Base-by-base conservation (phyloP, 2,888 invertebrate species). In the Caprella mutica region DNA sequence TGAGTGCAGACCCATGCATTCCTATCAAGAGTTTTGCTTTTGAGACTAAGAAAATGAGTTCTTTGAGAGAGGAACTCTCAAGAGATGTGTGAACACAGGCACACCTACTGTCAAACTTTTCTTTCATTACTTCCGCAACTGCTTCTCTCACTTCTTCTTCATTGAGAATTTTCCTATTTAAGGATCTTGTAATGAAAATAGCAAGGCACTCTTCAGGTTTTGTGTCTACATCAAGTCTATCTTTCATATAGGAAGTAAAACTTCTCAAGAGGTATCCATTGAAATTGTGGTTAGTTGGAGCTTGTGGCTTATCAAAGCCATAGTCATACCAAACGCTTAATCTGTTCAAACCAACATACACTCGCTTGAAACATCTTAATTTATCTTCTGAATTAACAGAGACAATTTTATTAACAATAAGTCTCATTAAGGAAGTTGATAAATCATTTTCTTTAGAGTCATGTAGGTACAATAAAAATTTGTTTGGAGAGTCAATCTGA, bases 261-360 rank as follows among this genome's bases (percentile, higher is more conserved):
- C 38, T 38, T 38, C 17, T n/a, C 3, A 19, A 38, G n/a, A 38
- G n/a, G n/a, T n/a, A 19, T 17, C n/a, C 19, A 12, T 29, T 29
- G 21, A 19, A 42, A 19, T n/a, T 42, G n/a, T 9, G n/a, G 21
- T 42, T 19, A 19, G 9, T 6, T 42, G 52, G 52, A 12, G 43
- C 55, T 21, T 50, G 48, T n/a, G 44, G 35, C 23, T 43, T 42
- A 12, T 44, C 55, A 54, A 33, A 58, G 17, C 55, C 50, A 52
- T 59, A 59, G 6, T 59, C 39, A 29, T 55, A 55, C 55, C 55
- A 59, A 3, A 59, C 44, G 51, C 59, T 59, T 26, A 55, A 24
- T 27, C 39, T 55, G 23, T 55, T 59, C 14, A 59, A 8, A 23
- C 59, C 59, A 55, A 59, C 43, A 46, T 55, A 24, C n/a, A 39